Evolutionary conservation across 35 echinoderm and acorn worm species (phyloP).

Genomic region (Ophioderma brevispina): DNA sequence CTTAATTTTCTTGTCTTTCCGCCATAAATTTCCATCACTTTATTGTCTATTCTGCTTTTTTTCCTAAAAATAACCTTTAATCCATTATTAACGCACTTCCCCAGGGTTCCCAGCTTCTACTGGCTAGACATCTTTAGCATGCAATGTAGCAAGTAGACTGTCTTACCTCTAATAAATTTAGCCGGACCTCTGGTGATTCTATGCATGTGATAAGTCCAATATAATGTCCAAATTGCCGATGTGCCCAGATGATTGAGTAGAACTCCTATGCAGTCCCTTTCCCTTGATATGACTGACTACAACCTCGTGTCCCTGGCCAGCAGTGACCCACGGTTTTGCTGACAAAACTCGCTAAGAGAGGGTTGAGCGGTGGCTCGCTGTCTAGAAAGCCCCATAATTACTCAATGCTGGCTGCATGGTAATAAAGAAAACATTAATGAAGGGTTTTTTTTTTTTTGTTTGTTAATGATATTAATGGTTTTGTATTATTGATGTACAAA

Average conservation of each 20-base stretch:
- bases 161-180: slow-evolving; percentile 93
- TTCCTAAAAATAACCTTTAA: too few species aligned
- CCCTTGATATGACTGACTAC: slow-evolving; percentile 84
- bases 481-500: too few species aligned
- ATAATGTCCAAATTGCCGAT: slow-evolving; percentile 99
- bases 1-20: too few species aligned
- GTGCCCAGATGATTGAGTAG: slow-evolving; percentile 91
- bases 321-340: slow-evolving; percentile 96
- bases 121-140: too few species aligned
- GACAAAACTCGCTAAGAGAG: slow-evolving; percentile 98
- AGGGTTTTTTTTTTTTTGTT: too few species aligned
- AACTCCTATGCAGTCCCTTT: slow-evolving; percentile 80
- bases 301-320: slow-evolving; percentile 75
- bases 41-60: too few species aligned
- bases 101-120: too few species aligned
- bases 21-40: too few species aligned
- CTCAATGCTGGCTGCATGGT: slow-evolving; percentile 70
- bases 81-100: too few species aligned
- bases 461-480: too few species aligned
- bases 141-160: too few species aligned
- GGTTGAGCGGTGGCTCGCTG: slow-evolving; percentile 86
- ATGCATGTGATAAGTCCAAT: slow-evolving; percentile 94
- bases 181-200: slow-evolving; percentile 86
- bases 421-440: too few species aligned
- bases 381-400: slow-evolving; percentile 93